These are phyloP conservation scores for Ctena decussata DNA, from an alignment of 2,888 invertebrate species.

Conservation along the genomic window DNA sequence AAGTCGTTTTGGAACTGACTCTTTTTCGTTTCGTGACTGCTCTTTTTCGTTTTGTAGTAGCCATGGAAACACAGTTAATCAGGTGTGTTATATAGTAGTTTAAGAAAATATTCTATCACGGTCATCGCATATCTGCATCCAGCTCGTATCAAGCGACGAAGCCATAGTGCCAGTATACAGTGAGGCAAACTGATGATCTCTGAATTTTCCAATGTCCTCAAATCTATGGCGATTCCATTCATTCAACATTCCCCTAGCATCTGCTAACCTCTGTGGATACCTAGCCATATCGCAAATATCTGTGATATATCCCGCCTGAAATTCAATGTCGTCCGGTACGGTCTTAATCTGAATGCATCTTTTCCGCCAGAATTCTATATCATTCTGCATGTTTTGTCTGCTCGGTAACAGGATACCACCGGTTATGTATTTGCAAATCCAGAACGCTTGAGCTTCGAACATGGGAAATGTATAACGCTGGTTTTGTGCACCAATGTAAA, in stretches of 20 bases:
- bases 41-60: too few species aligned
- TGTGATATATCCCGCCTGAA: background rate
- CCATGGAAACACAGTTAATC: too few species aligned
- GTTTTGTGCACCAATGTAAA: constrained; percentile 15
- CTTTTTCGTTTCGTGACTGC: too few species aligned
- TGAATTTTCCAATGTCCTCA: background rate
- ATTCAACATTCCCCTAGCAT: background rate
- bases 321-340: background rate
- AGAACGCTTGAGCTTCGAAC: constrained; percentile 16
- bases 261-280: too few species aligned
- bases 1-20: too few species aligned
- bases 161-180: background rate
- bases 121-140: too few species aligned
- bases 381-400: background rate
- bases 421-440: background rate
- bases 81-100: too few species aligned
- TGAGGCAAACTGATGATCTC: background rate
- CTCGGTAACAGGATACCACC: too few species aligned
- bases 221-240: background rate
- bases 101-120: too few species aligned
- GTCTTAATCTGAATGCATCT: too few species aligned
- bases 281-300: background rate
- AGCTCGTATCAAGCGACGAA: too few species aligned
- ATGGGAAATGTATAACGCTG: background rate
- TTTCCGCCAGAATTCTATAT: background rate